These are phyloP conservation scores for Argyra leucocephala DNA, from an alignment of 2,888 invertebrate genomes.

Conservation along the genomic window DNA sequence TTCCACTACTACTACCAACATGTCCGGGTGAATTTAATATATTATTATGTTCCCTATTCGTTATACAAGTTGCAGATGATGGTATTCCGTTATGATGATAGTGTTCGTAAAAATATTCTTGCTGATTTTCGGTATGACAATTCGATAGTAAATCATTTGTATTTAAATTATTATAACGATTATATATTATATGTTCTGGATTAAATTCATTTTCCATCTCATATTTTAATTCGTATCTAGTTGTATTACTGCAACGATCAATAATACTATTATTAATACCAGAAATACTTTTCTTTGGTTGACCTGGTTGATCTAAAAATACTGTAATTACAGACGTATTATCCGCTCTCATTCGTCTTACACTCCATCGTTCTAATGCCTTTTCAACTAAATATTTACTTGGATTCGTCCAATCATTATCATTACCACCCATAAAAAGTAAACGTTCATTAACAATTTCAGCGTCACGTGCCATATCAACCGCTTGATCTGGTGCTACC, in stretches of 20 bases:
- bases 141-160: not conserved
- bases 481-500: slow-evolving; percentile 72
- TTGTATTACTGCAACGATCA: not conserved
- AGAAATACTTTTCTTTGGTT: slow-evolving; percentile 46
- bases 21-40: not conserved
- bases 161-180: not conserved
- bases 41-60: not conserved
- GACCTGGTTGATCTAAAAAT: slow-evolving; percentile 83
- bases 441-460: slow-evolving; percentile 66
- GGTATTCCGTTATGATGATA: not conserved
- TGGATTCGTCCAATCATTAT: slow-evolving; percentile 69
- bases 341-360: slow-evolving; percentile 81
- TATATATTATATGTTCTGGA: slow-evolving; percentile 1
- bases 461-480: slow-evolving; percentile 71
- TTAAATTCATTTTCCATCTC: slow-evolving; percentile 8
- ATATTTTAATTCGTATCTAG: not conserved
- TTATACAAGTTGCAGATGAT: not conserved
- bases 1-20: not conserved
- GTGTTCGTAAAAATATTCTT: not conserved
- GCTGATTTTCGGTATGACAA: not conserved
- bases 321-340: slow-evolving; percentile 88
- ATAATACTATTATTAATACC: slow-evolving; percentile 20
- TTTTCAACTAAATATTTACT: slow-evolving; percentile 79
- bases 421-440: slow-evolving; percentile 38
- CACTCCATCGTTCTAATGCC: slow-evolving; percentile 74